A percentile compares a stretch with the other conserved stretches of the same genome.
phyloP scores from a whole-genome alignment of 92 coral and sea anemone species.

The Zoanthus sansibaricus region DNA sequence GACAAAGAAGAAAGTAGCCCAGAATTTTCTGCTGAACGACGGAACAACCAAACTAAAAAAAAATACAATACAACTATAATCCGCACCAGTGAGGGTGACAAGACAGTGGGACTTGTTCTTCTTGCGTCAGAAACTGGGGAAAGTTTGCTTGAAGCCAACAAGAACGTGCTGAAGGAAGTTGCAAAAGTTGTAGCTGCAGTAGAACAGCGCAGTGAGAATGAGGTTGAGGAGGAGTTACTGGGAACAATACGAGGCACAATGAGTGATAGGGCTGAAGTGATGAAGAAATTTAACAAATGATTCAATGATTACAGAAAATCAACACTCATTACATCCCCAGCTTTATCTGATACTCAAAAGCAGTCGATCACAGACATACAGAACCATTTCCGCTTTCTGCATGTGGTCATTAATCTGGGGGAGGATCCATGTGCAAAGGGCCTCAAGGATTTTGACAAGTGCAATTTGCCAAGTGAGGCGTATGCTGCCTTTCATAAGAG shows the following conservation, averaged over 20 bases:
- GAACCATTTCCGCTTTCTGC: constrained; percentile 22
- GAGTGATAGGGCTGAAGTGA: constrained; percentile 42
- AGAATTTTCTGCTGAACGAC: neutral
- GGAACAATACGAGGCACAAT: constrained; percentile 19
- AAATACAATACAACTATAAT: constrained; percentile 31
- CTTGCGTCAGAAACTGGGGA: constrained; percentile 33
- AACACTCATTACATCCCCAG: constrained; percentile 15
- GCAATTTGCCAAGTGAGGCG: constrained; percentile 1
- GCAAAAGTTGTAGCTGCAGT: constrained; percentile 28
- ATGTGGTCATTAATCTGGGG: constrained; percentile 27
- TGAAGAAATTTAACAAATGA: constrained; percentile 30
- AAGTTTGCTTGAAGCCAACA: constrained; percentile 29
- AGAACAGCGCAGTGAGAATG: neutral
- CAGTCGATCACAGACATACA: constrained; percentile 16
- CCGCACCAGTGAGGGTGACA: constrained; percentile 35
- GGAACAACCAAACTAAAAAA: constrained; percentile 24
- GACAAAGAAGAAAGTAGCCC: constrained; percentile 14
- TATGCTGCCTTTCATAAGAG: constrained; percentile 17
- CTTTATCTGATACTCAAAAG: constrained; percentile 21
- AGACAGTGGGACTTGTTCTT: constrained; percentile 20
- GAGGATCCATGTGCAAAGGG: constrained; percentile 12
- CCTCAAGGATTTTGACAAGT: constrained; percentile 12
- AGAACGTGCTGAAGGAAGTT: constrained; percentile 20
- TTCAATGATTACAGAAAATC: constrained; percentile 11
- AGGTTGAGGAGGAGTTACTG: constrained; percentile 25